Conservation (phyloP, 1,140 invertebrate species). For the Propsilocerus akamusi region DNA sequence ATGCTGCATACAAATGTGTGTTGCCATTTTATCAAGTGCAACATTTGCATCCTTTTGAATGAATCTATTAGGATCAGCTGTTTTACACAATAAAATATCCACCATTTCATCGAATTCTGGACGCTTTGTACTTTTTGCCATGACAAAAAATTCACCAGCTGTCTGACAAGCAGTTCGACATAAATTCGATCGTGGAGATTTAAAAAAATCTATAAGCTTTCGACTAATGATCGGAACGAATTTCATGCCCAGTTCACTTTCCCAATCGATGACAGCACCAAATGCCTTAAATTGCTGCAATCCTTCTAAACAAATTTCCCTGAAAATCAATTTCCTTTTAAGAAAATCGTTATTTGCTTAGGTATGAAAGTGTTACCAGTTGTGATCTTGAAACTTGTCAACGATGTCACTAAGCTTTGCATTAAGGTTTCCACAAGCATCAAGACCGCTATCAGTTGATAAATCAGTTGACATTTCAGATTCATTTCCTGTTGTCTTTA, state of each 20-base stretch:
- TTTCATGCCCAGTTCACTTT: not conserved
- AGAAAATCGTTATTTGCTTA: not conserved
- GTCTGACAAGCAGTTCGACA: not conserved
- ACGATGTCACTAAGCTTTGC: not conserved
- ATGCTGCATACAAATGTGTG: conserved; percentile 25
- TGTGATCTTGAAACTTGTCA: not conserved
- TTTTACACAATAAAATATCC: conserved; percentile 33
- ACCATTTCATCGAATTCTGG: conserved; percentile 38
- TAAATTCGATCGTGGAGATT: not conserved
- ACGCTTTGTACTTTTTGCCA: not conserved
- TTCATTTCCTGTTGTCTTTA: not conserved
- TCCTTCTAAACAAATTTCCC: not conserved
- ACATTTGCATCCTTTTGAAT: conserved; percentile 42
- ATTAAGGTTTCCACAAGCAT: not conserved
- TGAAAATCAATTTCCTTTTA: not conserved
- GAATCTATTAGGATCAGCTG: conserved; percentile 42
- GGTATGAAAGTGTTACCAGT: not conserved
- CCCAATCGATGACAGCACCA: not conserved
- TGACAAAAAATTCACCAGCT: not conserved
- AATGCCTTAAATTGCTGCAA: not conserved
- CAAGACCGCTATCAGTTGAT: not conserved
- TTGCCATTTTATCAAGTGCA: conserved; percentile 35
- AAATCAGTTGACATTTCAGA: not conserved
- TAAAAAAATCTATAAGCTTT: not conserved
- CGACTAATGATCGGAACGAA: not conserved